These are phyloP conservation scores for Drosophila punjabiensis DNA, from an alignment of 1,140 invertebrate species.

Conservation along the genomic window DNA sequence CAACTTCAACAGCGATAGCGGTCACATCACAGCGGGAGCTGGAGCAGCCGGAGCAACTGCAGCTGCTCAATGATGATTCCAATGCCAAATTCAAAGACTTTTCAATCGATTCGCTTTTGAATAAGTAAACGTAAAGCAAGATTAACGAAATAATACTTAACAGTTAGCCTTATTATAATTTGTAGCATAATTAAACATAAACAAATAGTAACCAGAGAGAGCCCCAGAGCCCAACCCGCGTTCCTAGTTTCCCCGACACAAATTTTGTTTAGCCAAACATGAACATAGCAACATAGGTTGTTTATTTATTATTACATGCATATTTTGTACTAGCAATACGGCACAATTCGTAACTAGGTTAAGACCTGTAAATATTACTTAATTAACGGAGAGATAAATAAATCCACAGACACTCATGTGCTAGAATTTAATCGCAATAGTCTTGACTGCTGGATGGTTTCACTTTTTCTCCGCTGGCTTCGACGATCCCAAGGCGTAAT, in stretches of 20 bases:
- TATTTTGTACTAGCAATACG: slow-evolving; percentile 51
- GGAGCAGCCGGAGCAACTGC: slow-evolving; percentile 36
- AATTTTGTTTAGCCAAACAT: slow-evolving; percentile 71
- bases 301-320: slow-evolving; percentile 80
- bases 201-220: slow-evolving; percentile 19
- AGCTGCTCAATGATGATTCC: slow-evolving; percentile 73
- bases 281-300: slow-evolving; percentile 61
- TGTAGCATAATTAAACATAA: slow-evolving; percentile 66
- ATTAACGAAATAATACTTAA: slow-evolving; percentile 33
- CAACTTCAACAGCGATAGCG: slow-evolving; percentile 23
- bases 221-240: slow-evolving; percentile 55
- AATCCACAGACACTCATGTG: slow-evolving; percentile 42
- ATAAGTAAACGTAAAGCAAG: slow-evolving; percentile 62
- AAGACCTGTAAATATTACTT: slow-evolving; percentile 57
- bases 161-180: slow-evolving; percentile 58
- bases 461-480: slow-evolving; percentile 4
- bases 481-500: slow-evolving; percentile 31
- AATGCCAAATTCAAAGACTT: slow-evolving; percentile 85
- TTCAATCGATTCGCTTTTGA: slow-evolving; percentile 84
- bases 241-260: slow-evolving; percentile 59
- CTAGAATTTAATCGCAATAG: slow-evolving; percentile 45
- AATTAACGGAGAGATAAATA: slow-evolving; percentile 61
- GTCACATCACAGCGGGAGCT: slow-evolving; percentile 21
- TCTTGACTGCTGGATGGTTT: background rate
- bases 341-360: slow-evolving; percentile 63